Conservation (phyloP, 92 coral and sea anemone genomes). For the Heteractis magnifica region DNA sequence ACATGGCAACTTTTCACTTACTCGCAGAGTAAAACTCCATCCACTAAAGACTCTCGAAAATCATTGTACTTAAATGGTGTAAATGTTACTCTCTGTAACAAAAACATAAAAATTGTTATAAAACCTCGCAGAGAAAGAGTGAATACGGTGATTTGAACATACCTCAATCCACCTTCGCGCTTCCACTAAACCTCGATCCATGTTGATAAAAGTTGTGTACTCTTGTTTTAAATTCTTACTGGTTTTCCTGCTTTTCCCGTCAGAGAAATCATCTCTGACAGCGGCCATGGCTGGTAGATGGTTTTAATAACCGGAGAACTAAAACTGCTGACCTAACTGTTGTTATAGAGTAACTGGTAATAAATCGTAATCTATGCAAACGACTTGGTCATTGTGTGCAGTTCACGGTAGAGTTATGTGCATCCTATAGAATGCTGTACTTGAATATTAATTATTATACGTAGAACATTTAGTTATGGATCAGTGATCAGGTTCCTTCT, state of each 20-base stretch:
- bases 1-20: slow-evolving; percentile 42
- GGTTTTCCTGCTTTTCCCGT: slow-evolving; percentile 20
- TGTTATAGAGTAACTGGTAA: slow-evolving; percentile 25
- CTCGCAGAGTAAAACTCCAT: slow-evolving; percentile 94
- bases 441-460: background rate
- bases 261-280: slow-evolving; percentile 17
- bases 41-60: slow-evolving; percentile 78
- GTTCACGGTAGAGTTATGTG: slow-evolving; percentile 6
- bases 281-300: slow-evolving; percentile 8
- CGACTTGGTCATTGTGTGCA: slow-evolving; percentile 14
- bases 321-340: slow-evolving; percentile 8
- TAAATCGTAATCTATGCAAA: slow-evolving; percentile 37
- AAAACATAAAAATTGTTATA: background rate
- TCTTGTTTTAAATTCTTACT: slow-evolving; percentile 46
- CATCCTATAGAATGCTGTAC: slow-evolving; percentile 14
- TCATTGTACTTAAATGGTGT: slow-evolving; percentile 64
- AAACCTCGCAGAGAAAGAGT: no score
- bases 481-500: background rate
- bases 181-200: slow-evolving; percentile 73
- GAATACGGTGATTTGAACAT: background rate
- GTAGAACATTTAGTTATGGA: background rate
- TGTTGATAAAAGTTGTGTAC: slow-evolving; percentile 40
- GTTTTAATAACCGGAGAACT: background rate
- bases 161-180: slow-evolving; percentile 98
- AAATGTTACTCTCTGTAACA: slow-evolving; percentile 66